Base-by-base conservation (phyloP, 2,113 vertebrate genomes). In the Cyphomyrus plagiostoma region DNA sequence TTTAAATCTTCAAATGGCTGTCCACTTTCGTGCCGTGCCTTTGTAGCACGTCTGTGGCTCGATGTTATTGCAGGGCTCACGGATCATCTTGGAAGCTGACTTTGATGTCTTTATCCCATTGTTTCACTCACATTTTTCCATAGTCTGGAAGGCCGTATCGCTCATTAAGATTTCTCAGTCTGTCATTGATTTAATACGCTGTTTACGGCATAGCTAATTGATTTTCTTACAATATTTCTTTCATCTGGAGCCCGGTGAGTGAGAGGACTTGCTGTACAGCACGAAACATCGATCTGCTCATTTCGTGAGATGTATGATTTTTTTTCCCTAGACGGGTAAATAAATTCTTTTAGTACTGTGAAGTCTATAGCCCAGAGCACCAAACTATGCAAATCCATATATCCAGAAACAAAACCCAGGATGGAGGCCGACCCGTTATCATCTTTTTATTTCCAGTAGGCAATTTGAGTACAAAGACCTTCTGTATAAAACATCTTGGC, bases 101-200 rank as follows among this genome's bases (percentile, higher is more conserved):
- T 50, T 52, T 87, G 83, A 89, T 89, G 30, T 87, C 89, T 87
- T 86, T 89, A 85, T 89, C 30, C 53, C 52, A 58, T 85, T 89
- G 88, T 89, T 62, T 89, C 21, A 21, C 26, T 56, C 52, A 56
- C 42, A 45, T 62, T 86, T 50, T 85, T 49, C 80, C 30, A 8
- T 17, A 19, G 19, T 21, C 88, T 49, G 66, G 26, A 50, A 30
- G 30, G 50, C 70, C 17, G 35, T 53, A 49, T 74, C 50, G 74
- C 74, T 45, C 56, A 26, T 83, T 53, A 82, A 85, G 52, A 19
- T 53, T 87, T 87, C 35, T 87, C 26, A 21, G 85, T 84, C 35
- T 84, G 52, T 21, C 35, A 85, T 35, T 48, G 39, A 84, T 85
- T 89, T 89, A 50, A 26, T 85, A 89, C 45, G 46, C 88, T 49